Percentiles rank a stretch among this genome's conserved stretches.
These are phyloP conservation scores for Hartigia nigra DNA, from an alignment of 2,888 invertebrate species.

Conservation along the genomic window DNA sequence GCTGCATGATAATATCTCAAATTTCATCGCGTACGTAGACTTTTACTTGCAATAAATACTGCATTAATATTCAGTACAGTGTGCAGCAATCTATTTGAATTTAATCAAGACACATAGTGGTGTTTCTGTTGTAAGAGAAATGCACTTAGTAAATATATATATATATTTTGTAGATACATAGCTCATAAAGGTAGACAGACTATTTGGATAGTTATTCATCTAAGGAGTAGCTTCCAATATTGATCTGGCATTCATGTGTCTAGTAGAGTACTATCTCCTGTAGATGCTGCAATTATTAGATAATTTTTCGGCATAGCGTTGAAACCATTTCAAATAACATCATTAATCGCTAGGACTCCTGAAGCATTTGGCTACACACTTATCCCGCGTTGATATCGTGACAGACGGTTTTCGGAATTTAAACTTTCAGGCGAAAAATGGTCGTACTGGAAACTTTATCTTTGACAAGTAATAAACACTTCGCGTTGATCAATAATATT, in stretches of 20 bases:
- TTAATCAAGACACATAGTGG: neutral
- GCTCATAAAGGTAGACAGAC: neutral
- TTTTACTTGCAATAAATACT: neutral
- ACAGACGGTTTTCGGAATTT: too few species aligned
- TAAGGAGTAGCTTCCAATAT: neutral
- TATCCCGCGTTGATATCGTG: too few species aligned
- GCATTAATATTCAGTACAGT: neutral
- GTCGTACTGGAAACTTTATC: too few species aligned
- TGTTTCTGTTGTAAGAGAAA: neutral
- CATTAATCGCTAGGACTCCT: too few species aligned
- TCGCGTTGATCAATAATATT: too few species aligned
- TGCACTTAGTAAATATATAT: neutral
- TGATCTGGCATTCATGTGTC: neutral
- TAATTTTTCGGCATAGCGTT: too few species aligned
- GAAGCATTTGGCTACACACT: too few species aligned
- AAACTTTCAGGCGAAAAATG: too few species aligned
- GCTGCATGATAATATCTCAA: neutral
- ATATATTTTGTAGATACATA: too few species aligned
- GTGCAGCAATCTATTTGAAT: neutral
- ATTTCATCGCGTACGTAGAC: neutral
- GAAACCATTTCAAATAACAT: too few species aligned
- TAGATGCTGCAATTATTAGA: neutral
- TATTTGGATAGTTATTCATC: neutral
- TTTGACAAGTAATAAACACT: too few species aligned
- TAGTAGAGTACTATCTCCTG: neutral